These are phyloP conservation scores for Limnephilus lunatus DNA, from an alignment of 2,888 invertebrate species.

Conservation along the genomic window DNA sequence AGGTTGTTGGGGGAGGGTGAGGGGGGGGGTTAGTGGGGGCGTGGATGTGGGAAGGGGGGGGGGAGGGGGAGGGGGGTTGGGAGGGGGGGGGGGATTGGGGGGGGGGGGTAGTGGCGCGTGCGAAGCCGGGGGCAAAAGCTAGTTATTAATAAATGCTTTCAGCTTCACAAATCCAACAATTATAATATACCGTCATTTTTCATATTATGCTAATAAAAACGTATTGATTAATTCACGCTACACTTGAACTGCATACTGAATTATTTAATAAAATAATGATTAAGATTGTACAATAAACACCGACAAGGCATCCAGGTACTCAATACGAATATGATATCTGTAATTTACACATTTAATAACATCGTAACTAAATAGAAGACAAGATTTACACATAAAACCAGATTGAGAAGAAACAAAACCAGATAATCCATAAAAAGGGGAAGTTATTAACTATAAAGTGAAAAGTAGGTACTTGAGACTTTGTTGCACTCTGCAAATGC, in stretches of 20 bases:
- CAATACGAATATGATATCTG: neutral
- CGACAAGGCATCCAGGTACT: neutral
- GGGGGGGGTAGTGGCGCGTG: too few species aligned
- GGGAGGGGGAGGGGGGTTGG: too few species aligned
- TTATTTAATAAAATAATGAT: neutral
- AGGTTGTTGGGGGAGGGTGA: too few species aligned
- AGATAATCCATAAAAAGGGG: neutral
- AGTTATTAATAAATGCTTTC: too few species aligned
- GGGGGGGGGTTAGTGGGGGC: too few species aligned
- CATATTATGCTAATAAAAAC: neutral
- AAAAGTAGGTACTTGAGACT: neutral
- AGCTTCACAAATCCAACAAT: too few species aligned
- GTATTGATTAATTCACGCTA: neutral
- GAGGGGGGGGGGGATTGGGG: too few species aligned
- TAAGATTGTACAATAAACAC: neutral
- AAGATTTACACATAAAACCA: neutral
- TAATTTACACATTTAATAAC: neutral
- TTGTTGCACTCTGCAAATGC: neutral
- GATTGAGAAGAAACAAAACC: neutral
- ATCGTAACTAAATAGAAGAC: neutral
- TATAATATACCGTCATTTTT: too few species aligned
- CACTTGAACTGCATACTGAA: neutral
- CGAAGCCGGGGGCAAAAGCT: too few species aligned
- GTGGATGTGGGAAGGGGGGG: too few species aligned
- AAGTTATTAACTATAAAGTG: neutral